Base-by-base conservation (phyloP, 1,140 invertebrate genomes). In the Hestina assimilis region DNA sequence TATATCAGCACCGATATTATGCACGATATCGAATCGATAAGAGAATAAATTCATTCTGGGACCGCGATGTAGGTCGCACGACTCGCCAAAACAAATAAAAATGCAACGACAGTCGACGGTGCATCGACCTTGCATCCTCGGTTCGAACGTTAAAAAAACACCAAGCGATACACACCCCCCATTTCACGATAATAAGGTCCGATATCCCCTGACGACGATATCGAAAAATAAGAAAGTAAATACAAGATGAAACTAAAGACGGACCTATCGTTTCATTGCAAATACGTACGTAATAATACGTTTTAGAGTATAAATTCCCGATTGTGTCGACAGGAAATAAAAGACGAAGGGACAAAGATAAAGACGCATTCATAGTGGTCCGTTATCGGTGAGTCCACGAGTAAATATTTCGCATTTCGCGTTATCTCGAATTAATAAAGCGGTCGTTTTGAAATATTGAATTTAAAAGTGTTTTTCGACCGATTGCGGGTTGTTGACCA, bases 61-160 rank as follows among this genome's bases (percentile, higher is more conserved):
- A 63, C 66, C 70, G 66, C 75, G 79, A 87, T 84, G 72, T 87
- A 76, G 84, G 84, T 85, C 83, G 83, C 65, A 71, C 77, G 76
- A 78, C 72, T 80, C 77, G 71, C 82, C 77, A 78, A 87, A 87
- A 84, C 81, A 83, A 87, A 87, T 83, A 87, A 85, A 85, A 85
- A 81, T 83, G 75, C 77, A 77, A 53, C 78, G 79, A 84, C 83
- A 81, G 80, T 64, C 75, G 64, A 63, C 77, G 56, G 83, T 81
- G 75, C 84, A 84, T 78, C 74, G 84, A 83, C 84, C 84, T 87
- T 83, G 79, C 74, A 76, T 80, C 79, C 74, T 74, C 69, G 55
- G 48, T 58, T 50, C 57, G 51, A 41, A 53, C 51, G 43, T 35
- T 15, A 51, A n/a, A n/a, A 28, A 52, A 23, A 38, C 29, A 20